Conservation (phyloP, 2,888 invertebrate species). For the Exocentrus adspersus region DNA sequence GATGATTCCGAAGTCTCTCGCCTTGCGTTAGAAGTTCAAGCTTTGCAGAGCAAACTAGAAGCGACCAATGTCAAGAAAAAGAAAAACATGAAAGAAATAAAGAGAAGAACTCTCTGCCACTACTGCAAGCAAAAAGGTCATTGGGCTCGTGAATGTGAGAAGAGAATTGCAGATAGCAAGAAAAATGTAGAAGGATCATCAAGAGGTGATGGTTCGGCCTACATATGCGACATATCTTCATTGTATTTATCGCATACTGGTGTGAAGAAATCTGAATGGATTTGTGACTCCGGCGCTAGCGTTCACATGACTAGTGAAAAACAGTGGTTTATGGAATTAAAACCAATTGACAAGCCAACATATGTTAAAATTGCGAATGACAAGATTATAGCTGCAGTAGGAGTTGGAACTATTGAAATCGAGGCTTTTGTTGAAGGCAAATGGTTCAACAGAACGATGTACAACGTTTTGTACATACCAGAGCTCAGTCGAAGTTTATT, state of each 20-base stretch:
- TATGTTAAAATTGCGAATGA: background rate
- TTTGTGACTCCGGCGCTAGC: slow-evolving; percentile 46
- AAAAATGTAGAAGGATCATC: background rate
- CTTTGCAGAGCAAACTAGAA: slow-evolving; percentile 22
- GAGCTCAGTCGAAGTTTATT: slow-evolving; percentile 40
- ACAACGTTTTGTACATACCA: slow-evolving; percentile 1
- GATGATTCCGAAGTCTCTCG: slow-evolving; percentile 25
- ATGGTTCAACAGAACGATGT: slow-evolving; percentile 14
- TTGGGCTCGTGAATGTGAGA: slow-evolving; percentile 41
- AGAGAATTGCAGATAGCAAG: slow-evolving; percentile 25
- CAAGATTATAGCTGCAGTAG: background rate
- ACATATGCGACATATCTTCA: slow-evolving; percentile 29
- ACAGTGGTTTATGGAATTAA: slow-evolving; percentile 32
- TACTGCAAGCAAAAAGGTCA: slow-evolving; percentile 37
- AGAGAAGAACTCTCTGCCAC: slow-evolving; percentile 34
- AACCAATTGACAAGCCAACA: background rate
- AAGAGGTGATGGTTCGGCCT: slow-evolving; percentile 4
- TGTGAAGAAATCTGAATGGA: slow-evolving; percentile 34
- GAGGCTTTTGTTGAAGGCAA: background rate
- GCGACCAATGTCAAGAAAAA: slow-evolving; percentile 6
- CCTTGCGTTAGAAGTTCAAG: slow-evolving; percentile 33
- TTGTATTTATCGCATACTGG: background rate
- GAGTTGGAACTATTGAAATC: background rate
- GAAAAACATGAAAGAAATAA: slow-evolving; percentile 26
- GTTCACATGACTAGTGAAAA: slow-evolving; percentile 39